These are phyloP conservation scores for Fragum fragum DNA, from an alignment of 2,888 invertebrate species.

Conservation along the genomic window DNA sequence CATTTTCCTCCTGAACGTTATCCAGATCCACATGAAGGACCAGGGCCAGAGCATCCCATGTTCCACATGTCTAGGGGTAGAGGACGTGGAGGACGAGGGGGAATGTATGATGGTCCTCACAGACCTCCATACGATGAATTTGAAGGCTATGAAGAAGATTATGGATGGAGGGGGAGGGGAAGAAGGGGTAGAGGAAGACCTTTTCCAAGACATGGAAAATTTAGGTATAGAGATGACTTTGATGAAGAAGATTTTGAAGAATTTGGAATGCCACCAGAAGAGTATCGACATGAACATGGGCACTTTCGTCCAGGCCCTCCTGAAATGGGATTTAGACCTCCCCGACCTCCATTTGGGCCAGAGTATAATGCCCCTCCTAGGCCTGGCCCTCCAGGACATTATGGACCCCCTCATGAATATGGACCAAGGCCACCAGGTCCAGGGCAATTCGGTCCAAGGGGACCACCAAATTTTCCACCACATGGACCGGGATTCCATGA, in stretches of 20 bases:
- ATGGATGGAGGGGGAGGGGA: constrained; percentile 7
- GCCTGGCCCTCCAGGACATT: constrained; percentile 34
- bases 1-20: not conserved
- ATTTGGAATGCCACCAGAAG: constrained; percentile 22
- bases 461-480: constrained; percentile 26
- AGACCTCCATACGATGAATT: constrained; percentile 11
- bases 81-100: constrained; percentile 16
- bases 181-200: constrained; percentile 34
- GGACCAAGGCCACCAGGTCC: constrained; percentile 29
- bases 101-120: constrained; percentile 10
- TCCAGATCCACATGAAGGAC: constrained; percentile 11
- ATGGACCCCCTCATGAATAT: constrained; percentile 43
- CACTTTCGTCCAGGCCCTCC: not conserved
- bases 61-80: constrained; percentile 16
- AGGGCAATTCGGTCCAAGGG: constrained; percentile 5
- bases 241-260: constrained; percentile 69
- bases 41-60: constrained; percentile 10
- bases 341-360: constrained; percentile 2
- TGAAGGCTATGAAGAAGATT: constrained; percentile 12
- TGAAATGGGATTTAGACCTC: not conserved
- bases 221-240: constrained; percentile 65
- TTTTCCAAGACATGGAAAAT: constrained; percentile 54
- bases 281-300: constrained; percentile 11
- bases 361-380: constrained; percentile 30
- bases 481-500: constrained; percentile 29